Percentiles rank a stretch among this genome's conserved stretches.
These are phyloP conservation scores for Tetragonisca angustula DNA, from an alignment of 2,888 invertebrate genomes.

Conservation along the genomic window DNA sequence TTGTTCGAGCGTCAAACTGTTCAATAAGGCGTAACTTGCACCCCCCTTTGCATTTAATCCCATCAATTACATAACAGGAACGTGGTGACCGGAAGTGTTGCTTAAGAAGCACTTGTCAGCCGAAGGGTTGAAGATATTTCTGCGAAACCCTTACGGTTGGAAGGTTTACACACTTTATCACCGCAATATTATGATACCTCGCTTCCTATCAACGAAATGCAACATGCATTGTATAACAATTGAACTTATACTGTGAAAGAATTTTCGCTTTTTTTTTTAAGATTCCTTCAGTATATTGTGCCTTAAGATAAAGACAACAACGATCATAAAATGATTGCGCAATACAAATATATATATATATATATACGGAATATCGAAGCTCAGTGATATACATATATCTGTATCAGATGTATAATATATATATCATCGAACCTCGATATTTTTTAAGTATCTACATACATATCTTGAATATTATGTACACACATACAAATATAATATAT, in stretches of 20 bases:
- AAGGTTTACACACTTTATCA: constrained; percentile 21
- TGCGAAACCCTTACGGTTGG: constrained; percentile 32
- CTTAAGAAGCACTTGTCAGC: constrained; percentile 20
- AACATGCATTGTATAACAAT: constrained; percentile 14
- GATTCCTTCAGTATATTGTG: neutral
- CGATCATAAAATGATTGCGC: constrained; percentile 29
- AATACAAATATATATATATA: constrained; percentile 19
- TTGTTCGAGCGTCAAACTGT: neutral
- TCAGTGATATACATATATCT: constrained; percentile 1
- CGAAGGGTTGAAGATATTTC: constrained; percentile 29
- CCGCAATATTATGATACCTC: constrained; percentile 15
- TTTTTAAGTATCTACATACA: constrained; percentile 32
- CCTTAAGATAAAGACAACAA: constrained; percentile 29
- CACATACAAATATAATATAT: constrained; percentile 56
- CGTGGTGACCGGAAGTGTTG: constrained; percentile 23
- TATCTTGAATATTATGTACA: constrained; percentile 18
- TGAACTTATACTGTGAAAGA: constrained; percentile 6
- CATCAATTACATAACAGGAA: constrained; percentile 36
- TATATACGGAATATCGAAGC: neutral
- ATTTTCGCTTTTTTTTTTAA: neutral
- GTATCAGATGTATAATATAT: neutral
- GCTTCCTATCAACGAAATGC: constrained; percentile 16
- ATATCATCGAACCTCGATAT: constrained; percentile 39
- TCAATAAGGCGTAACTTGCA: constrained; percentile 15
- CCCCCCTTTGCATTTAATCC: constrained; percentile 45